Evolutionary conservation across 2,888 invertebrate genomes (phyloP).

Genomic region (Notocelia uddmanniana): DNA sequence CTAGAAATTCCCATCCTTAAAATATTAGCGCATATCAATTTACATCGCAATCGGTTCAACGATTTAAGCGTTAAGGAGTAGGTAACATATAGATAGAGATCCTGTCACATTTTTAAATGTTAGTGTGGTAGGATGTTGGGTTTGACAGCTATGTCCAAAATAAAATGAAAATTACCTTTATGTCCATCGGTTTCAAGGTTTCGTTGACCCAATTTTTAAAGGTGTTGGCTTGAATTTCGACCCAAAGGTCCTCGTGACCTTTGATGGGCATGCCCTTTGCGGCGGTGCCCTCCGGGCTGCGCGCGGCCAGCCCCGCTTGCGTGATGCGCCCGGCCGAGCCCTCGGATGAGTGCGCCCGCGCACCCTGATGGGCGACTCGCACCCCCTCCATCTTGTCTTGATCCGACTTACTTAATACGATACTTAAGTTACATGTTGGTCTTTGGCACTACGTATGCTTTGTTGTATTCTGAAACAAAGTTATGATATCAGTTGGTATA

Average conservation of each 20-base stretch:
- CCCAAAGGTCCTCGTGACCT: constrained; percentile 98
- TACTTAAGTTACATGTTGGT: constrained; percentile 57
- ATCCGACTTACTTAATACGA: constrained; percentile 54
- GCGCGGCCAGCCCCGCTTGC: constrained; percentile 93
- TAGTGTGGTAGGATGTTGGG: too few relatives aligned
- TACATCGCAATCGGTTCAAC: too few relatives aligned
- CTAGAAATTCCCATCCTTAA: too few relatives aligned
- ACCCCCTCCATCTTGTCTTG: constrained; percentile 78
- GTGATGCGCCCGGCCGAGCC: constrained; percentile 88
- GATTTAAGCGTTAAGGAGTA: too few relatives aligned
- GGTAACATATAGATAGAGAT: too few relatives aligned
- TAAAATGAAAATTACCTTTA: constrained; percentile 80
- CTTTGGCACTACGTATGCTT: constrained; percentile 62
- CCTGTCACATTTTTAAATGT: too few relatives aligned
- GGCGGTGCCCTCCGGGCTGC: constrained; percentile 96
- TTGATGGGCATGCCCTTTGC: constrained; percentile 98
- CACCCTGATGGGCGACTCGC: constrained; percentile 86
- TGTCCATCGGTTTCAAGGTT: constrained; percentile 90
- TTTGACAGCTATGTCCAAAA: too few relatives aligned
- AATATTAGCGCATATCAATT: too few relatives aligned
- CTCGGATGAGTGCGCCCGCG: constrained; percentile 85
- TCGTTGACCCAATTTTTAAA: constrained; percentile 99
- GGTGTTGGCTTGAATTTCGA: constrained; percentile 97
- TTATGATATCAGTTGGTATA: background rate
- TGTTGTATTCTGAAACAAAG: constrained; percentile 66